These are phyloP conservation scores for Osmerus mordax DNA, from an alignment of 2,113 vertebrate species.

Conservation along the genomic window DNA sequence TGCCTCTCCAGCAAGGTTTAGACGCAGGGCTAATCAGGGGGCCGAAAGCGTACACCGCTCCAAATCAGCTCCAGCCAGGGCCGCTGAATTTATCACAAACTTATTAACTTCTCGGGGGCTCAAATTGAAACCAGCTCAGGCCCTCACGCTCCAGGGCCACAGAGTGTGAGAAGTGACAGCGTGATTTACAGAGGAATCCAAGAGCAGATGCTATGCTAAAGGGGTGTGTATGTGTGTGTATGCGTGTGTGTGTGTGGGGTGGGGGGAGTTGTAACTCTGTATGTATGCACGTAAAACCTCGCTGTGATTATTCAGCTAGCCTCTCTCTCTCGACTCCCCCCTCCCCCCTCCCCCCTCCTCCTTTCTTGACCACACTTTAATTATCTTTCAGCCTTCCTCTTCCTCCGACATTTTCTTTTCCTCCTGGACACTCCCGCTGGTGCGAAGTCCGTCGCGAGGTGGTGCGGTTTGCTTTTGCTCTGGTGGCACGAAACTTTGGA, in stretches of 20 bases:
- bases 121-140: constrained; percentile 72
- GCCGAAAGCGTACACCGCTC: constrained; percentile 64
- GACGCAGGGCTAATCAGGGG: constrained; percentile 65
- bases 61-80: constrained; percentile 70
- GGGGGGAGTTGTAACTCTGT: constrained; percentile 27
- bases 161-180: constrained; percentile 69
- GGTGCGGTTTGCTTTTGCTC: not conserved
- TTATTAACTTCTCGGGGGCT: constrained; percentile 69
- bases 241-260: constrained; percentile 1
- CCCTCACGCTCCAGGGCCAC: constrained; percentile 54
- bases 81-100: constrained; percentile 72
- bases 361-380: not conserved
- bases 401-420: not conserved
- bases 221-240: not conserved
- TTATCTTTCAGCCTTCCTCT: constrained; percentile 1
- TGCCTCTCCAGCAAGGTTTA: constrained; percentile 70
- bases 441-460: too few relatives aligned
- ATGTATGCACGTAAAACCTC: constrained; percentile 7
- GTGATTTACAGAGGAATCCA: constrained; percentile 55
- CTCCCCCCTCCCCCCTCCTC: not conserved
- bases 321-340: not conserved
- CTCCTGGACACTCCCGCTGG: too few relatives aligned
- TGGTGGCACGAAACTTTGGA: not conserved
- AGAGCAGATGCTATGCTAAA: constrained; percentile 33
- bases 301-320: constrained; percentile 20